These are phyloP conservation scores for Phyllotreta cruciferae DNA, from an alignment of 2,888 invertebrate genomes.

Conservation along the genomic window DNA sequence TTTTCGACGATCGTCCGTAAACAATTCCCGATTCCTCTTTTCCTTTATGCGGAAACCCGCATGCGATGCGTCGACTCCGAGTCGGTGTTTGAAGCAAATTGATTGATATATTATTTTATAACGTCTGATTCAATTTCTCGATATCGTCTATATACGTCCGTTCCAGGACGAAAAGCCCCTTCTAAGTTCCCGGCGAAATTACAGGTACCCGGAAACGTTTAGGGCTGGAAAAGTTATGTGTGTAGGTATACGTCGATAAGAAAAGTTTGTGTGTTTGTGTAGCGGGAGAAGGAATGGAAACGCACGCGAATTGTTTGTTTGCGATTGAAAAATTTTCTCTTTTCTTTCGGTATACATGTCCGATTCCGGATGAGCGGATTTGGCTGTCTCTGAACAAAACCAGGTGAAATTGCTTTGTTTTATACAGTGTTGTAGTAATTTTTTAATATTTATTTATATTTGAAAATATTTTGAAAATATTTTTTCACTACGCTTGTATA, in stretches of 20 bases:
- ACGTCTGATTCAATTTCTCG: slow-evolving; percentile 38
- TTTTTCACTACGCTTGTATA: no score
- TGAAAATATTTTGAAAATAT: no score
- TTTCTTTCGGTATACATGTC: no score
- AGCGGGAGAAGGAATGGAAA: no score
- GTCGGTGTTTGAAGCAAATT: slow-evolving; percentile 31
- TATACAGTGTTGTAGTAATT: no score
- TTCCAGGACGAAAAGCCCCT: slow-evolving; percentile 17
- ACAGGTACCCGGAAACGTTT: slow-evolving; percentile 6
- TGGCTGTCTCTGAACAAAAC: no score
- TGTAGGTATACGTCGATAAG: slow-evolving; percentile 14
- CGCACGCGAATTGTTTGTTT: no score
- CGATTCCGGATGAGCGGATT: no score
- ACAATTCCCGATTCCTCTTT: slow-evolving; percentile 8
- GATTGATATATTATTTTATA: slow-evolving; percentile 42
- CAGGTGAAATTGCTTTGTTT: no score
- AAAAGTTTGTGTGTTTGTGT: slow-evolving; percentile 19
- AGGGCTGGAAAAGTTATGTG: slow-evolving; percentile 12
- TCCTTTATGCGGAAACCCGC: neutral
- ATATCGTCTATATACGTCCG: slow-evolving; percentile 30
- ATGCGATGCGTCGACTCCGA: slow-evolving; percentile 2
- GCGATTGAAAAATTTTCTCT: no score
- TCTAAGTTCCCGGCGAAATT: slow-evolving; percentile 15
- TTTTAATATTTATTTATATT: no score
- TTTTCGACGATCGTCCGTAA: slow-evolving; percentile 9